Percentiles rank a stretch among this genome's conserved stretches.
Conservation (phyloP, 2,888 invertebrate species). For the Drosophila demipolita region DNA sequence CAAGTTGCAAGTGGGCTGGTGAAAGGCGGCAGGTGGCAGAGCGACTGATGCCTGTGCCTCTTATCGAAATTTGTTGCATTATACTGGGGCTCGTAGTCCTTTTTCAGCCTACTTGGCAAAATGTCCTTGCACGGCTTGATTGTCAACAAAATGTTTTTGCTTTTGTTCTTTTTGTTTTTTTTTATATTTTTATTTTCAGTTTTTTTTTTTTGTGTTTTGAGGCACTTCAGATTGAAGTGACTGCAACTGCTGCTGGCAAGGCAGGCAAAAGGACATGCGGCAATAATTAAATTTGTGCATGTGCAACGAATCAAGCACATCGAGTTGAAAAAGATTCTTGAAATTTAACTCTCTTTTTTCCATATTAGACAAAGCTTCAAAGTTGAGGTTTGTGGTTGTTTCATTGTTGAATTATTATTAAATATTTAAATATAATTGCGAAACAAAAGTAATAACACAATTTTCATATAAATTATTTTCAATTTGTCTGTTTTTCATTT, state of each 20-base stretch:
- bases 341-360: conserved; percentile 47
- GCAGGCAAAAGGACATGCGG: conserved; percentile 71
- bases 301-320: conserved; percentile 43
- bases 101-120: conserved; percentile 48
- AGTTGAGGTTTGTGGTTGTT: background rate
- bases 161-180: conserved; percentile 13
- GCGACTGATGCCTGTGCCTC: conserved; percentile 39
- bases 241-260: conserved; percentile 55
- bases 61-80: conserved; percentile 80
- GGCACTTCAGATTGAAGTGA: conserved; percentile 70
- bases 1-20: conserved; percentile 15
- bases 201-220: conserved; percentile 10
- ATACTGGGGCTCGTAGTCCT: conserved; percentile 46
- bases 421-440: background rate
- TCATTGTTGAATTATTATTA: background rate
- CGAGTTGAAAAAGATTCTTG: conserved; percentile 30
- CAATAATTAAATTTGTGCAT: conserved; percentile 68
- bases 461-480: background rate
- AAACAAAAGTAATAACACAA: background rate
- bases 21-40: conserved; percentile 12
- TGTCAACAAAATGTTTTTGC: conserved; percentile 79
- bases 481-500: background rate
- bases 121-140: conserved; percentile 73
- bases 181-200: background rate
- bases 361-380: conserved; percentile 53